Base-by-base conservation (phyloP, 2,888 invertebrate species). In the Actias luna region DNA sequence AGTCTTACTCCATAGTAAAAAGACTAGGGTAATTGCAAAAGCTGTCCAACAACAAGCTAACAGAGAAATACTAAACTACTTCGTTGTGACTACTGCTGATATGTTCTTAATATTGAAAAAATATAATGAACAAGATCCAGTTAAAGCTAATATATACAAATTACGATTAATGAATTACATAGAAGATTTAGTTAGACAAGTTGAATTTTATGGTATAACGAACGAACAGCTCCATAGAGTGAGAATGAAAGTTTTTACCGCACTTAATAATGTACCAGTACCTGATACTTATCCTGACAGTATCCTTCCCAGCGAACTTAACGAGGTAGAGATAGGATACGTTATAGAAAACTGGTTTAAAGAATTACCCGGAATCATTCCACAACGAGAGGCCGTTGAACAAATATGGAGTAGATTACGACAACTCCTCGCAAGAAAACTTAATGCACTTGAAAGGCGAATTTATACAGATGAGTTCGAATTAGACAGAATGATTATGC, bases 161-260 rank as follows among this genome's bases (percentile, higher is more conserved):
- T 14, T 29, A 42, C 42, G 42, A 29, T 29, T 59, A 25, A 27
- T 29, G 35, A 59, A 59, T 16, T 59, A 59, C n/a, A 18, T 59
- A 27, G 29, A 22, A 14, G 5, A 29, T 46, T 18, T 42, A 42
- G 29, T 39, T 29, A 27, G 27, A 18, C 25, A 29, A 1, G 29
- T 29, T 42, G 22, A 35, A n/a, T 55, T 29, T 42, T 29, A 22
- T 14, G 10, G 10, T 1, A 10, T 59, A 18, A 27, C 25, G 8
- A 29, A 29, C 1, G 80, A 84, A 27, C 71, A 80, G 57, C 86
- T 85, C 84, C 81, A 81, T 64, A 73, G 69, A 29, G 75, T 55
- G 16, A 16, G n/a, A 29, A 5, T 5, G 29, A 55, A 77, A 60
- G 71, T 87, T 42, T 83, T 83, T 7, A 64, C 77, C 0, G 42